These are phyloP conservation scores for Leucania comma DNA, from an alignment of 2,888 invertebrate species.

Conservation along the genomic window DNA sequence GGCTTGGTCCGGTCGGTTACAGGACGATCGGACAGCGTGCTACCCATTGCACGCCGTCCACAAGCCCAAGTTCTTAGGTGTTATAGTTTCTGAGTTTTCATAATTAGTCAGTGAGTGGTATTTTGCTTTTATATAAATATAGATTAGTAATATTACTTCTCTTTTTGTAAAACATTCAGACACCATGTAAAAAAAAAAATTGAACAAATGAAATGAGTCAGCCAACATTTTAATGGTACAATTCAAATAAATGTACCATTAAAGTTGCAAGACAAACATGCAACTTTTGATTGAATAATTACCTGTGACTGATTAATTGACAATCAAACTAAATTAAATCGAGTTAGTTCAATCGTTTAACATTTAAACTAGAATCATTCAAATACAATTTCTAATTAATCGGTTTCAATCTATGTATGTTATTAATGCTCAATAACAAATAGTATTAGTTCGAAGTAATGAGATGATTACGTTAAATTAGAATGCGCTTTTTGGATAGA, in stretches of 20 bases:
- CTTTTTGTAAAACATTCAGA: no score
- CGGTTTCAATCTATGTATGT: conserved; percentile 27
- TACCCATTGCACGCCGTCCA: no score
- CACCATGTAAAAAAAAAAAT: no score
- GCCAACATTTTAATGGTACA: not conserved
- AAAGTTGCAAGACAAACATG: no score
- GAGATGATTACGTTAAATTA: conserved; percentile 50
- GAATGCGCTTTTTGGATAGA: conserved; percentile 13
- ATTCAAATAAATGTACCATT: not conserved
- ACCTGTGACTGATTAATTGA: not conserved
- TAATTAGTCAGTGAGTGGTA: no score
- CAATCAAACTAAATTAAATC: not conserved
- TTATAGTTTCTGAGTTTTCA: no score
- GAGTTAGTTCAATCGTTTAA: not conserved
- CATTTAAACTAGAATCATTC: conserved; percentile 9
- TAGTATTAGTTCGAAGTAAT: conserved; percentile 47
- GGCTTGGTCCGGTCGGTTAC: no score
- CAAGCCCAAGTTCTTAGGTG: no score
- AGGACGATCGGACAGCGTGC: no score
- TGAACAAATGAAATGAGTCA: no score
- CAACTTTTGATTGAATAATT: conserved; percentile 10
- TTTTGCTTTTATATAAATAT: no score
- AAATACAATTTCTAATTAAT: conserved; percentile 24
- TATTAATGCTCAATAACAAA: conserved; percentile 24
- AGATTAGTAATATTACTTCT: no score